Evolutionary conservation across 2,888 invertebrate genomes (phyloP), one percentile per base, ranked within the genome.

Genomic region (Nephrotoma appendiculata): DNA sequence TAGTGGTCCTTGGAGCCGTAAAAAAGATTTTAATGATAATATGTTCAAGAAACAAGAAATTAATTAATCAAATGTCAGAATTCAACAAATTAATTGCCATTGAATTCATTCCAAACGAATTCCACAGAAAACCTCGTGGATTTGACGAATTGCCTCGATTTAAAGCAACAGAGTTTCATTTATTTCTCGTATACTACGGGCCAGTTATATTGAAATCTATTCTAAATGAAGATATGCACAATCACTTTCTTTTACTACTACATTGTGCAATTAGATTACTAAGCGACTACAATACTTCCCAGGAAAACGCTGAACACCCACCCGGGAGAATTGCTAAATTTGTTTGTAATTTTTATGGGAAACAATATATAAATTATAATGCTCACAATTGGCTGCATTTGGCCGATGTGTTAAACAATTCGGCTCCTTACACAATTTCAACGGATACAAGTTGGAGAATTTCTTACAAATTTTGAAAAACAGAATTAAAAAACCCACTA

Each of bases 61-160:
- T 7, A 48, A 12, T 48, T 4, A 48, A 48, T 4, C 48, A 48
- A 19, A 19, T 19, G 19, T 19, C 19, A 19, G 1, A 19, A 19
- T 19, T 19, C 19, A 19, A 19, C 19, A 19, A 19, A 19, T 19
- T 19, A 1, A 19, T 19, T 19, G 19, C 83, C 7, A 83, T 1
- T 4, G 41, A 83, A 7, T 83, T 83, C 11, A 83, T 83, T 83
- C 83, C 83, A 19, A 83, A 83, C 19, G 83, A 83, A 11, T 83
- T 83, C 19, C 5, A 83, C 19, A 83, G 83, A 83, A 83, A 83
- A 83, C 83, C 83, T 41, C 19, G 83, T 7, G 41, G 83, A 9
- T 83, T 87, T 85, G 84, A 87, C 1, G 87, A 87, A 86, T 43
- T 87, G 71, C 83, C 87, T 44, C 86, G 87, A 12, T 87, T 87